These are phyloP conservation scores for Latrodectus elegans DNA, from an alignment of 2,888 invertebrate genomes.

Conservation along the genomic window DNA sequence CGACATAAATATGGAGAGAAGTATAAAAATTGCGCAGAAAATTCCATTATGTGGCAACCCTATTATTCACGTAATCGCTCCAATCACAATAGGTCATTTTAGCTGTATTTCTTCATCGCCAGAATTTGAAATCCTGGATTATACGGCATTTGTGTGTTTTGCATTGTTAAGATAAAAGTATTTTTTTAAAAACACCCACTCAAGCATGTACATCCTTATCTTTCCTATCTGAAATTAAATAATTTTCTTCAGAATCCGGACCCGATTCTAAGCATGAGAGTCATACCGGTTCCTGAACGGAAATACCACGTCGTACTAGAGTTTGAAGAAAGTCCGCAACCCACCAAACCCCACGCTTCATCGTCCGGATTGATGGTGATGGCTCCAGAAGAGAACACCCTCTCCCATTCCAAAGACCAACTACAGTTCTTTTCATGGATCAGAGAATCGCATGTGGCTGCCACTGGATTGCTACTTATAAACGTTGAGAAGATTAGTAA, in stretches of 20 bases:
- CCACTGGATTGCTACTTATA: constrained; percentile 47
- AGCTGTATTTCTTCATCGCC: no score
- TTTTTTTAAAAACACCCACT: no score
- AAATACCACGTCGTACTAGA: constrained; percentile 65
- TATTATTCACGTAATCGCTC: no score
- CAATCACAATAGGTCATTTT: no score
- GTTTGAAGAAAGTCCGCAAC: constrained; percentile 50
- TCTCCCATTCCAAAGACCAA: constrained; percentile 16
- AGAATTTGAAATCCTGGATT: no score
- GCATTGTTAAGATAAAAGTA: no score
- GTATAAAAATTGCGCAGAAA: no score
- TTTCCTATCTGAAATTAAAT: no score
- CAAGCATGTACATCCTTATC: no score
- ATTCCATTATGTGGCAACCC: no score
- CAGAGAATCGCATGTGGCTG: constrained; percentile 36
- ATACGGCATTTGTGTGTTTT: no score
- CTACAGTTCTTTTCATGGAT: constrained; percentile 37
- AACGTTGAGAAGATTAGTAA: constrained; percentile 60
- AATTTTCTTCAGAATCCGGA: constrained; percentile 51
- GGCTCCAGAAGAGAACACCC: constrained; percentile 6
- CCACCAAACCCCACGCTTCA: constrained; percentile 17
- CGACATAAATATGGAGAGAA: no score
- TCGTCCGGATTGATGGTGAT: constrained; percentile 42
- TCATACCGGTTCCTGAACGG: constrained; percentile 51
- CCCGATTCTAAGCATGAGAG: constrained; percentile 52